Conservation (phyloP, 1,140 invertebrate species). For the Trachymyrmex cornetzi region DNA sequence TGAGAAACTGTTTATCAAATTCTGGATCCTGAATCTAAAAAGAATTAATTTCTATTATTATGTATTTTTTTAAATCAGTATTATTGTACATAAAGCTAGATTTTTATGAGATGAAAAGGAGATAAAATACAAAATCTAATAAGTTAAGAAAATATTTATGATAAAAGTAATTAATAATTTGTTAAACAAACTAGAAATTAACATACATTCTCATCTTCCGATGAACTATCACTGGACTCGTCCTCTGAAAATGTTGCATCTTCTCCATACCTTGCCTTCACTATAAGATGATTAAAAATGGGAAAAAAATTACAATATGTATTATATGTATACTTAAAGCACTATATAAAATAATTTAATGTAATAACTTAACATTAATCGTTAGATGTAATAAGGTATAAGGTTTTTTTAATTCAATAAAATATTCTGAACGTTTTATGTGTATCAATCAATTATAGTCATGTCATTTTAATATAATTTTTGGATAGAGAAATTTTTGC, state of each 20-base stretch:
- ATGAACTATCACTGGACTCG: constrained; percentile 83
- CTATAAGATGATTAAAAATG: constrained; percentile 84
- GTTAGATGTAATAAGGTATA: background rate
- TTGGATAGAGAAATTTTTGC: background rate
- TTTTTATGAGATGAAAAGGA: background rate
- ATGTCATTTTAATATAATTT: background rate
- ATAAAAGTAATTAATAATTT: background rate
- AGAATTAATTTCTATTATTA: constrained; percentile 14
- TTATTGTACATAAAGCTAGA: background rate
- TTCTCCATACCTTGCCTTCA: constrained; percentile 91
- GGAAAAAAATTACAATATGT: background rate
- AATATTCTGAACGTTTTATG: background rate
- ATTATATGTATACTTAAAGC: background rate
- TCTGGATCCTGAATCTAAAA: constrained; percentile 79
- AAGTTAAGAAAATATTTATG: background rate
- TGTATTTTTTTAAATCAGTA: background rate
- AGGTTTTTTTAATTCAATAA: background rate
- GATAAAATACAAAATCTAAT: background rate
- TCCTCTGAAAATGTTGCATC: constrained; percentile 81
- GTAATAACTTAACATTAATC: background rate
- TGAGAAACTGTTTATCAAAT: constrained; percentile 95
- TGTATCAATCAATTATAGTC: constrained; percentile 5
- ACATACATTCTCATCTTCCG: constrained; percentile 87
- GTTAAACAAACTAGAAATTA: background rate
- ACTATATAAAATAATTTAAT: background rate